Conservation (phyloP, 92 coral and sea anemone genomes). For the Palythoa grandis region DNA sequence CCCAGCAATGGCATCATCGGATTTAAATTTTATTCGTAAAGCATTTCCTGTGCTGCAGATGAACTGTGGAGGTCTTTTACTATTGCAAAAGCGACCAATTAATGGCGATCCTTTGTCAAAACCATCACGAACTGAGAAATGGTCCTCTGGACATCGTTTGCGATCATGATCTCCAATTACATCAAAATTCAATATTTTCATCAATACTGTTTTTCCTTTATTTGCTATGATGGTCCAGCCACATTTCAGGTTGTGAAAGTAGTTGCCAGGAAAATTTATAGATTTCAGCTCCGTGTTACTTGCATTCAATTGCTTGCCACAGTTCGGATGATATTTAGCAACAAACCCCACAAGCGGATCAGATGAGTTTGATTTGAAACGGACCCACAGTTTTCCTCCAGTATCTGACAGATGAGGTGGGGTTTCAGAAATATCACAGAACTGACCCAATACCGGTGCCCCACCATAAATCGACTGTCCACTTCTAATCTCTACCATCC, state of each 20-base stretch:
- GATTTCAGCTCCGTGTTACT: constrained; percentile 57
- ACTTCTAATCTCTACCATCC: constrained; percentile 68
- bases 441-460: constrained; percentile 63
- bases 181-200: constrained; percentile 69
- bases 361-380: constrained; percentile 79
- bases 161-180: constrained; percentile 70
- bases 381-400: constrained; percentile 80
- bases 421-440: constrained; percentile 66
- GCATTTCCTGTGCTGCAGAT: constrained; percentile 72
- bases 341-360: constrained; percentile 78
- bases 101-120: constrained; percentile 54
- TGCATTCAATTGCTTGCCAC: constrained; percentile 63
- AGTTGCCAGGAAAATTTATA: constrained; percentile 70
- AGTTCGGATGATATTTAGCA: constrained; percentile 70
- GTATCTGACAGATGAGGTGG: constrained; percentile 64
- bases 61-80: constrained; percentile 68
- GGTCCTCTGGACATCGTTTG: constrained; percentile 72
- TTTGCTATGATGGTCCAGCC: constrained; percentile 77
- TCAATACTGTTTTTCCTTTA: constrained; percentile 66
- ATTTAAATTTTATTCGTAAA: constrained; percentile 61
- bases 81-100: constrained; percentile 79
- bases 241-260: constrained; percentile 81
- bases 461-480: constrained; percentile 63
- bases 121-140: constrained; percentile 72
- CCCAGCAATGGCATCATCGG: constrained; percentile 77